Base-by-base conservation (phyloP, 1,140 invertebrate genomes). In the Lepidurus packardi region DNA sequence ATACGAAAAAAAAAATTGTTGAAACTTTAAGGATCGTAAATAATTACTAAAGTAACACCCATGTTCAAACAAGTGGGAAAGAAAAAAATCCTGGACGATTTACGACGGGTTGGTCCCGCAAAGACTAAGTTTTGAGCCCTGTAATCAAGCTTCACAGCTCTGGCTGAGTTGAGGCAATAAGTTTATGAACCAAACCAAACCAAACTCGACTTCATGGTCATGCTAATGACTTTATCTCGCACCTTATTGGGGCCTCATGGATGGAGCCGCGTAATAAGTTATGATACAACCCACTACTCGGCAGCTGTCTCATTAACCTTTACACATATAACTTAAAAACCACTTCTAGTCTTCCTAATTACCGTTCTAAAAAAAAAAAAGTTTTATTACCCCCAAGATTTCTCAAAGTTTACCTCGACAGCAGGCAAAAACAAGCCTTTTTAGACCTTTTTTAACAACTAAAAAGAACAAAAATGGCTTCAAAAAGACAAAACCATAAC, bases 161-260 rank as follows among this genome's bases (percentile, higher is more conserved):
- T 4, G 34, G 34, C 34, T 34, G 34, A 34, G 34, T 34, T 34
- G 34, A 21, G 53, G 53, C 53, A 65, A 65, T 65, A 21, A 65
- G 53, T 65, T 65, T 65, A 65, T 65, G 53, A 65, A 65, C 53
- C 53, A 65, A 65, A 65, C 16, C 53, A 34, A 34, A 34, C 34
- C 34, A 34, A 34, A 34, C 34, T 34, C 34, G 34, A 34, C 34
- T 34, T 34, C 21, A 65, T 65, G 53, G 53, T 21, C 53, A 65
- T 65, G 53, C 53, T 65, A 65, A 65, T 65, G 53, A 65, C 53
- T 65, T 65, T 65, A 65, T 65, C 53, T 65, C 53, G 5, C 13
- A 65, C 53, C 53, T 65, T 65, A 65, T 65, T 65, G 21, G 13
- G 53, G 21, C 53, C 53, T 65, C n/a, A 9, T 65, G 53, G 21